Evolutionary conservation across 2,888 invertebrate species (phyloP), one percentile per base, ranked within the genome.

Genomic region (Holacanthella duospinosa): DNA sequence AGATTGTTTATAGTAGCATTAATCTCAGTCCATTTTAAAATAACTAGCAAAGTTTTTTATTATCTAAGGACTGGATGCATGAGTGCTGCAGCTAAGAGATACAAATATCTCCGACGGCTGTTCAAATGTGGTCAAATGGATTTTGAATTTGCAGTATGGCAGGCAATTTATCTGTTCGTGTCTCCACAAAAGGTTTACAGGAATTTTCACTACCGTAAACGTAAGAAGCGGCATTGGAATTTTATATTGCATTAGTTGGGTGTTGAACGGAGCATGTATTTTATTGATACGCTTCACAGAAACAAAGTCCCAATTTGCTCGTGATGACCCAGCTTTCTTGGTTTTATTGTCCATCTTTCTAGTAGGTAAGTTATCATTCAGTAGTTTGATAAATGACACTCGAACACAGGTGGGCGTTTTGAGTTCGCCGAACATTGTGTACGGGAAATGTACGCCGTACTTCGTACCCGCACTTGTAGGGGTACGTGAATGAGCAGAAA

Each of bases 131-230:
- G 90, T 75, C 96, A 97, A 80, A 99, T 99, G 97, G 97, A 99
- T 79, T 99, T 99, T 80, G 95, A 99, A 77, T 97, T 94, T 80
- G 97, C 97, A 0, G 81, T 89, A n/a, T 99, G 97, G 97, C 97
- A 99, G 82, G 96, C 97, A 93, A 78, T 95, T 0, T 95, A 95
- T 77, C 80, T 99, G 67, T 90, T 99, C 76, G 83, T 89, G 63
- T 83, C 93, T 0, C 97, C 97, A 21, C 95, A 96, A 75, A 95
- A 93, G 83, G 94, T 99, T 43, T 94, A 94, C 77, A 85, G 94
- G 76, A 95, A 96, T 80, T 96, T 95, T 78, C 89, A 93, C 75
- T 95, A 95, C 81, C 86, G 97, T 77, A 97, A 99, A 85, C 91
- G 94, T 92, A 81, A 83, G 87, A n/a, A n/a, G n/a, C n/a, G n/a